phyloP scores from a whole-genome alignment of 2,113 vertebrate species.

The Albula goreensis region DNA sequence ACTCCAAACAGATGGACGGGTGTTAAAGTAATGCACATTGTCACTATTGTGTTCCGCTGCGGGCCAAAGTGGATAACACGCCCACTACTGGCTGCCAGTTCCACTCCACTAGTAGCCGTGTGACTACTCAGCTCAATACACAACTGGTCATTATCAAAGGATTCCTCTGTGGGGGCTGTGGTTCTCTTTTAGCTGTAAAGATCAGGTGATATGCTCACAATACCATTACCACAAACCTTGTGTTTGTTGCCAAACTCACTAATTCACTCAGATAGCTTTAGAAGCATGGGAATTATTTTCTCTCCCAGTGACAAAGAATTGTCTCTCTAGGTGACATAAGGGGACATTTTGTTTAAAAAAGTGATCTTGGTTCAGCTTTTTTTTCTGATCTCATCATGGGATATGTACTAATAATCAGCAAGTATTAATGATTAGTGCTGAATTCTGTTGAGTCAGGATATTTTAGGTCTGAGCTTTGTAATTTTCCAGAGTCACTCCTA shows the following conservation, averaged over 20 bases:
- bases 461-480: constrained; percentile 15
- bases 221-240: no score
- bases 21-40: background rate
- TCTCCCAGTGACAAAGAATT: no score
- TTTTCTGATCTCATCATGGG: constrained; percentile 40
- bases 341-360: constrained; percentile 15
- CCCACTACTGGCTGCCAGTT: constrained; percentile 22
- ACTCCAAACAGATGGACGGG: background rate
- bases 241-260: no score
- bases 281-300: no score
- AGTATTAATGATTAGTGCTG: no score
- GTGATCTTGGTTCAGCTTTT: constrained; percentile 37
- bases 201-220: no score
- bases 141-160: background rate
- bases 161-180: background rate
- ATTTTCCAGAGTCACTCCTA: constrained; percentile 30
- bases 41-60: background rate
- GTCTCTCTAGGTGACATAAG: background rate
- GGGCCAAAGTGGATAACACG: constrained; percentile 29
- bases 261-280: no score
- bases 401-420: no score
- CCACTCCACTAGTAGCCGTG: constrained; percentile 19
- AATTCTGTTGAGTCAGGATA: constrained; percentile 13
- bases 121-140: background rate
- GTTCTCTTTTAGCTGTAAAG: no score